Evolutionary conservation across 2,888 invertebrate species (phyloP).

Genomic region (Gisinianus flammeolus): DNA sequence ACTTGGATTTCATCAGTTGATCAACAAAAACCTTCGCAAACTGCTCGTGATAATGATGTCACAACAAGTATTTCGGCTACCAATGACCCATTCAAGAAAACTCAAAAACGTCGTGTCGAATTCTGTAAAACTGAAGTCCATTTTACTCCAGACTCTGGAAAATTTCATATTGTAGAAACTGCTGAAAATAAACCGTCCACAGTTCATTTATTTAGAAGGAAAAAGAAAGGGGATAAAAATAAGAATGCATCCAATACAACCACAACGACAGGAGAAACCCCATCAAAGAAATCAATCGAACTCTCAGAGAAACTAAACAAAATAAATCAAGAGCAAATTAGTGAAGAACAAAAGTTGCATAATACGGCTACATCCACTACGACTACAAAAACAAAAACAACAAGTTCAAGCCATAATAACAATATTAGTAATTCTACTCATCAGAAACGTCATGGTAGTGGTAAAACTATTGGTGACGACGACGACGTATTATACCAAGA

Average conservation of each 20-base stretch:
- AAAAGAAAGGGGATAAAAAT: constrained; percentile 50
- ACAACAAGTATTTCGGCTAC: constrained; percentile 57
- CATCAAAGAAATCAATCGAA: constrained; percentile 6
- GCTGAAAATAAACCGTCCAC: constrained; percentile 88
- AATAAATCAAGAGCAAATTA: not conserved
- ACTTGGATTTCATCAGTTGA: constrained; percentile 57
- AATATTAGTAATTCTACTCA: too few species aligned
- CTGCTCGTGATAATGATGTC: constrained; percentile 54
- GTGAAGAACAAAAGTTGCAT: constrained; percentile 11
- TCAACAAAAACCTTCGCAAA: constrained; percentile 50
- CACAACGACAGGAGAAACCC: not conserved
- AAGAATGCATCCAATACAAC: not conserved
- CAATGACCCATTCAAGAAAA: constrained; percentile 60
- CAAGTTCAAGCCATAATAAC: too few species aligned
- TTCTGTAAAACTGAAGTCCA: constrained; percentile 89
- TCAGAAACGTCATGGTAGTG: not conserved
- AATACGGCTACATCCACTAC: not conserved
- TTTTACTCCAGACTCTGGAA: constrained; percentile 83
- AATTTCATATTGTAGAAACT: constrained; percentile 84
- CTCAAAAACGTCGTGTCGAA: constrained; percentile 79
- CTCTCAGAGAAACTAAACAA: constrained; percentile 20
- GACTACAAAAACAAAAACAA: not conserved
- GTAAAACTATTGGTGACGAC: not conserved
- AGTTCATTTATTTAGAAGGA: constrained; percentile 76
- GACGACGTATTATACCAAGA: too few species aligned